phyloP scores from a whole-genome alignment of 2,888 invertebrate species.

The Choreutis nemorana region DNA sequence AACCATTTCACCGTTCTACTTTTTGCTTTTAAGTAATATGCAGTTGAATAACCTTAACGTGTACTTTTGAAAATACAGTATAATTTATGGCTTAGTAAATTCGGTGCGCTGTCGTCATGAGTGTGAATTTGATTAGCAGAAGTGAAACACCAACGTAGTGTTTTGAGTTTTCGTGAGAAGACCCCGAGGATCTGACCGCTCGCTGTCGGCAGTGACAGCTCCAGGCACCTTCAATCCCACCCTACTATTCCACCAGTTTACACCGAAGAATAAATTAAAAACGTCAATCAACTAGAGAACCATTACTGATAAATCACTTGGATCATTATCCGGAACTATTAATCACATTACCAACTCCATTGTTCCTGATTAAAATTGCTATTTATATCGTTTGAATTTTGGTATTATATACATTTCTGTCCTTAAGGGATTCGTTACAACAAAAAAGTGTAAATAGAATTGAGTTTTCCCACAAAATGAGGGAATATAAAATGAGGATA shows the following conservation, averaged over 20 bases:
- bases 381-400: background rate
- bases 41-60: background rate
- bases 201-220: conserved; percentile 25
- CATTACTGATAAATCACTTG: conserved; percentile 51
- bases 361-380: conserved; percentile 1
- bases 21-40: conserved; percentile 19
- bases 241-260: conserved; percentile 13
- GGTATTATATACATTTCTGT: background rate
- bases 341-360: conserved; percentile 11
- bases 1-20: conserved; percentile 20
- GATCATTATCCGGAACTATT: conserved; percentile 47
- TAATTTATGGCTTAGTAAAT: too few species aligned
- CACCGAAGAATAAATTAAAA: conserved; percentile 38
- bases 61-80: too few species aligned
- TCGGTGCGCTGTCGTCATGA: conserved; percentile 17
- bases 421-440: conserved; percentile 8
- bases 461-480: conserved; percentile 8
- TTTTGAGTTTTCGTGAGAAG: conserved; percentile 10
- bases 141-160: conserved; percentile 3
- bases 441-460: conserved; percentile 9
- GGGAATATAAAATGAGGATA: conserved; percentile 4
- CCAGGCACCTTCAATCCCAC: conserved; percentile 20
- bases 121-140: conserved; percentile 6
- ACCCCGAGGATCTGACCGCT: conserved; percentile 23
- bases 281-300: conserved; percentile 50